These are phyloP conservation scores for Catamblyrhynchus diadema DNA, from an alignment of 2,797 vertebrate species.

Conservation along the genomic window DNA sequence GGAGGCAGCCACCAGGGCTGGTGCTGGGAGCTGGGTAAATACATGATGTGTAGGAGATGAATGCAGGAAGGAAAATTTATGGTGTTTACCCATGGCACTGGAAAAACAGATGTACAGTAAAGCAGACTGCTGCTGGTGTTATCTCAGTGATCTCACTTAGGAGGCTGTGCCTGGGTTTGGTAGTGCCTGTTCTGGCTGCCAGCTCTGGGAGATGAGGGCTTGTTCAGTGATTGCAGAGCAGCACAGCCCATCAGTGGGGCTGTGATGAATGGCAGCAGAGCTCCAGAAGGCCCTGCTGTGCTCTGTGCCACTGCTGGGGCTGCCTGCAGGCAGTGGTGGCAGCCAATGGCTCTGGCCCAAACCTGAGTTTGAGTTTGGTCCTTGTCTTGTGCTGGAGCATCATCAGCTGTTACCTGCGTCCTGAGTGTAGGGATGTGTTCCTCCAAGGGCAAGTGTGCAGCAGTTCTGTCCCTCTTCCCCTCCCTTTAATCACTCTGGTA, in stretches of 20 bases:
- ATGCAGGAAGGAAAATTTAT: neutral
- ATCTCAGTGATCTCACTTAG: neutral
- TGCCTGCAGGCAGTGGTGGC: neutral
- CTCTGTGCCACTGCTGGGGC: neutral
- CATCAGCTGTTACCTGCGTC: neutral
- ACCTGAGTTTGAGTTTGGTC: neutral
- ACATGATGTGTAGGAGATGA: neutral
- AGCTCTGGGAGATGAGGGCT: neutral
- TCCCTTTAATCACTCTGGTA: neutral
- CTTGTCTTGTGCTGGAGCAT: neutral
- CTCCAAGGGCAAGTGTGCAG: neutral
- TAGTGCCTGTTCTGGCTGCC: neutral
- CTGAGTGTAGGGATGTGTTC: fast-evolving
- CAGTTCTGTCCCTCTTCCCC: neutral
- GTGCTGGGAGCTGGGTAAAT: neutral
- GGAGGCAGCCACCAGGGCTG: neutral
- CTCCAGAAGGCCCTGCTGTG: neutral
- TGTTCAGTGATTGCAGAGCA: neutral
- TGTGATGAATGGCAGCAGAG: neutral
- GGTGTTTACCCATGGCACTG: neutral
- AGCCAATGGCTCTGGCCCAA: neutral
- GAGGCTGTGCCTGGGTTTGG: neutral
- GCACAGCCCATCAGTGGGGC: fast-evolving
- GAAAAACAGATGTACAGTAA: neutral
- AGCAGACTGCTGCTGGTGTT: neutral